These are phyloP conservation scores for Limnodromus scolopaceus DNA, from an alignment of 2,797 vertebrate genomes.

Conservation along the genomic window DNA sequence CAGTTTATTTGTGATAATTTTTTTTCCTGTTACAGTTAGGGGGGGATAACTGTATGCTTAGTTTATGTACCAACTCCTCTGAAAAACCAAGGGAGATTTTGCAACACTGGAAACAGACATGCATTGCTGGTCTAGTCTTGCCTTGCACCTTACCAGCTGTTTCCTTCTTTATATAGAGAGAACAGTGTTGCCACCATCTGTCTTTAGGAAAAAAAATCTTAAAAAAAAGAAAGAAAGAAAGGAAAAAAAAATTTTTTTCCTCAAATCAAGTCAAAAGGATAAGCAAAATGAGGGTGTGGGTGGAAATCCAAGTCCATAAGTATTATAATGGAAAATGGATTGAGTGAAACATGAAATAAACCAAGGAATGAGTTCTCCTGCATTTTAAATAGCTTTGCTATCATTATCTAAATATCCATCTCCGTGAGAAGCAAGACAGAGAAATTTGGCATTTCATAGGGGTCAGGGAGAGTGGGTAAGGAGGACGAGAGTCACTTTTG, in stretches of 20 bases:
- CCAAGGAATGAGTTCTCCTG: not conserved
- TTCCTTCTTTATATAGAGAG: constrained; percentile 46
- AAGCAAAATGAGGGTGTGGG: not conserved
- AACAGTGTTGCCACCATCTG: constrained; percentile 57
- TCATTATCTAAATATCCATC: not conserved
- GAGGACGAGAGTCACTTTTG: not conserved
- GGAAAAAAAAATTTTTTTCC: not conserved
- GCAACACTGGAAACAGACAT: not conserved
- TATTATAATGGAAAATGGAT: not conserved
- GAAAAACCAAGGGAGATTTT: constrained; percentile 16
- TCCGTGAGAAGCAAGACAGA: not conserved
- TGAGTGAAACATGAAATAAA: not conserved
- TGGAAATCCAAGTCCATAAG: not conserved
- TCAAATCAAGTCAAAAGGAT: constrained; percentile 5
- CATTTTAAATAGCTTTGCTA: not conserved
- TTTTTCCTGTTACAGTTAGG: not conserved
- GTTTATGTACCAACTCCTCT: constrained; percentile 1
- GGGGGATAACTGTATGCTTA: not conserved
- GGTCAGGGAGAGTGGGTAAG: not conserved
- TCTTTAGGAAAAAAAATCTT: not conserved
- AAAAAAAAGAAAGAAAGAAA: too few relatives aligned
- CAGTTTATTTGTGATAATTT: constrained; percentile 7
- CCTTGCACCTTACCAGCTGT: constrained; percentile 55
- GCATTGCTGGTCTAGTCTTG: not conserved
- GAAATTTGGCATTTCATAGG: not conserved